These are phyloP conservation scores for Hydrolagus affinis DNA, from an alignment of 2,113 vertebrate species.

Conservation along the genomic window DNA sequence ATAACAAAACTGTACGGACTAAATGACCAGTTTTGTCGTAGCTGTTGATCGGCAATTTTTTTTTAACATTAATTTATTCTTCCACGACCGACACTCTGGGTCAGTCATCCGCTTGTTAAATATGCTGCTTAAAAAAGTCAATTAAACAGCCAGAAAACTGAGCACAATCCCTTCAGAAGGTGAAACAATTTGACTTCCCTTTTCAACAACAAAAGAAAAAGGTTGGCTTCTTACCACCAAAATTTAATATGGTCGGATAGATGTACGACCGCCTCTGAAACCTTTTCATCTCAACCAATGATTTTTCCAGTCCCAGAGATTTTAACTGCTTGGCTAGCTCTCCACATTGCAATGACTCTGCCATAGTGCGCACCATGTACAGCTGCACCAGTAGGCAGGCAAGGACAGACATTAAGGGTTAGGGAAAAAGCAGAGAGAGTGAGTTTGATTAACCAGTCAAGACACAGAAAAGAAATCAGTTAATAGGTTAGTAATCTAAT, in stretches of 20 bases:
- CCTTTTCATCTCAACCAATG: slow-evolving; percentile 70
- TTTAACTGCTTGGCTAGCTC: slow-evolving; percentile 72
- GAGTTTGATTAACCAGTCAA: slow-evolving; percentile 21
- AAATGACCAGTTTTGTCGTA: too few species aligned
- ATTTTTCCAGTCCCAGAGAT: slow-evolving; percentile 68
- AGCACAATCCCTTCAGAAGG: neutral
- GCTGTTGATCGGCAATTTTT: too few species aligned
- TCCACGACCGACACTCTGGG: too few species aligned
- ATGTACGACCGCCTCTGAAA: slow-evolving; percentile 73
- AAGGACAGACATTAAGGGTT: slow-evolving; percentile 42
- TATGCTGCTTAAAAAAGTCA: too few species aligned
- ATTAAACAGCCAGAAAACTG: neutral
- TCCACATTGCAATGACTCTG: slow-evolving; percentile 68
- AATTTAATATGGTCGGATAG: slow-evolving; percentile 70
- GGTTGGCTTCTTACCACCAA: slow-evolving; percentile 67
- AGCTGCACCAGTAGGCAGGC: slow-evolving; percentile 68
- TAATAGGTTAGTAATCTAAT: neutral
- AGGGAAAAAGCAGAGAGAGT: slow-evolving; percentile 26
- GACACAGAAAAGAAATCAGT: neutral
- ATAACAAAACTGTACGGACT: too few species aligned
- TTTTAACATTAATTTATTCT: too few species aligned
- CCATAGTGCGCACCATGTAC: slow-evolving; percentile 73
- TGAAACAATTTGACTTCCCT: slow-evolving; percentile 34
- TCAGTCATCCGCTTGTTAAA: too few species aligned
- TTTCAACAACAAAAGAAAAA: slow-evolving; percentile 45